phyloP scores from a whole-genome alignment of 2,888 invertebrate genomes.

The Thecocarcelia acutangulata region DNA sequence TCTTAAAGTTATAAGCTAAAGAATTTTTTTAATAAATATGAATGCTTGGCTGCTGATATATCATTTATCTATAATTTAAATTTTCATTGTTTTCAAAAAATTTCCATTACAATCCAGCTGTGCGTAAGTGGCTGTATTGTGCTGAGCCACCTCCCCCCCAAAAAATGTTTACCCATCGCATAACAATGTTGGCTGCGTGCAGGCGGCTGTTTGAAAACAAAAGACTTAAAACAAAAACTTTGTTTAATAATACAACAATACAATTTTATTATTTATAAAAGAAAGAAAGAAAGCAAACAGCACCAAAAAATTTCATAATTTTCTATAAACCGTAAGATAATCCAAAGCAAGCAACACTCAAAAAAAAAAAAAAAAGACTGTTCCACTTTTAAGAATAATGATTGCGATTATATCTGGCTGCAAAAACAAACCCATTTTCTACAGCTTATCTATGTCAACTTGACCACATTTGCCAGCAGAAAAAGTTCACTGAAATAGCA shows the following conservation, averaged over 20 bases:
- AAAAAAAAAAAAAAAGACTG: too few relatives aligned
- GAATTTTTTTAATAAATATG: too few relatives aligned
- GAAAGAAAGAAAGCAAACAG: not conserved
- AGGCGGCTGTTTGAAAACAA: not conserved
- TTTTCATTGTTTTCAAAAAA: too few relatives aligned
- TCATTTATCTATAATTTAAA: too few relatives aligned
- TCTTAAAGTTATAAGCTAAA: too few relatives aligned
- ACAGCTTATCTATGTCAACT: conserved; percentile 59
- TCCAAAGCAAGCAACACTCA: not conserved
- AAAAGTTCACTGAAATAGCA: conserved; percentile 20
- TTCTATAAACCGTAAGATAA: not conserved
- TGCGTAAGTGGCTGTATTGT: too few relatives aligned
- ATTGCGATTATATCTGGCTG: conserved; percentile 22
- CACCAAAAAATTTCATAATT: not conserved
- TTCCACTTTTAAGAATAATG: conserved; percentile 37
- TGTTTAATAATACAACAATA: not conserved
- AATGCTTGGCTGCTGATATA: too few relatives aligned
- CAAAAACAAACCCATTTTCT: conserved; percentile 41
- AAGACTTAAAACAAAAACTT: conserved; percentile 11
- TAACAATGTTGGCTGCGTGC: not conserved
- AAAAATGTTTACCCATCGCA: too few relatives aligned
- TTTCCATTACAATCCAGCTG: too few relatives aligned
- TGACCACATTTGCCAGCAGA: conserved; percentile 47
- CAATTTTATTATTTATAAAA: not conserved
- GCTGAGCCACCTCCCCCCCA: too few relatives aligned